A percentile compares a stretch with the other conserved stretches of the same genome.
Evolutionary conservation across 2,888 invertebrate species (phyloP).

Genomic region (Bellardia pandia): DNA sequence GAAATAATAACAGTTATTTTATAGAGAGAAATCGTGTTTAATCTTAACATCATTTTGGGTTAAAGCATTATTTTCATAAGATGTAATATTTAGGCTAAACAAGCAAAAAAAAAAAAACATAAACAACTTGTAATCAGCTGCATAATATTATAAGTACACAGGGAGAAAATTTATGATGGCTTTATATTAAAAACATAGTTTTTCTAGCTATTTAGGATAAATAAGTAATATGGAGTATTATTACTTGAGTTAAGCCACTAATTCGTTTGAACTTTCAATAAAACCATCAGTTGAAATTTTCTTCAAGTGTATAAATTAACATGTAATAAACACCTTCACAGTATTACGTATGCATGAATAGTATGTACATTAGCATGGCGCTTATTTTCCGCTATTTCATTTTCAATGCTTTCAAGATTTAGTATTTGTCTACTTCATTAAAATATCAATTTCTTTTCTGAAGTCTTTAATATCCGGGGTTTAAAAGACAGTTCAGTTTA

Average conservation of each 20-base stretch:
- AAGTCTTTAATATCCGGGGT: too few species aligned
- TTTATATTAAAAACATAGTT: too few species aligned
- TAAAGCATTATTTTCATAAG: constrained; percentile 42
- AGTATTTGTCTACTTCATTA: too few species aligned
- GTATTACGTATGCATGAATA: background rate
- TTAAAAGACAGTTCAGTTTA: too few species aligned
- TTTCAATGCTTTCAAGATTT: too few species aligned
- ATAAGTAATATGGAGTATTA: background rate
- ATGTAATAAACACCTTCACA: constrained; percentile 17
- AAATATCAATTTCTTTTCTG: too few species aligned
- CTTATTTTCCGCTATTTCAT: too few species aligned
- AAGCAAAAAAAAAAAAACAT: too few species aligned
- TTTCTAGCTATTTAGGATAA: too few species aligned
- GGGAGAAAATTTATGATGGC: background rate
- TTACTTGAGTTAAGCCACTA: background rate
- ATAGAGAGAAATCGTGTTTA: constrained; percentile 50
- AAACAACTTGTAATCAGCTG: background rate
- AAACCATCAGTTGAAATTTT: background rate
- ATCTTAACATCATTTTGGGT: constrained; percentile 62
- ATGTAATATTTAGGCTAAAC: constrained; percentile 16
- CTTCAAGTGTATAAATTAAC: constrained; percentile 18
- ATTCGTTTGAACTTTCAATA: background rate
- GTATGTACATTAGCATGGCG: background rate
- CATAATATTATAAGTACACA: background rate
- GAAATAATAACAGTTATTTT: constrained; percentile 33